phyloP scores from a whole-genome alignment of 2,797 vertebrate species.

The Buceros bicornis region DNA sequence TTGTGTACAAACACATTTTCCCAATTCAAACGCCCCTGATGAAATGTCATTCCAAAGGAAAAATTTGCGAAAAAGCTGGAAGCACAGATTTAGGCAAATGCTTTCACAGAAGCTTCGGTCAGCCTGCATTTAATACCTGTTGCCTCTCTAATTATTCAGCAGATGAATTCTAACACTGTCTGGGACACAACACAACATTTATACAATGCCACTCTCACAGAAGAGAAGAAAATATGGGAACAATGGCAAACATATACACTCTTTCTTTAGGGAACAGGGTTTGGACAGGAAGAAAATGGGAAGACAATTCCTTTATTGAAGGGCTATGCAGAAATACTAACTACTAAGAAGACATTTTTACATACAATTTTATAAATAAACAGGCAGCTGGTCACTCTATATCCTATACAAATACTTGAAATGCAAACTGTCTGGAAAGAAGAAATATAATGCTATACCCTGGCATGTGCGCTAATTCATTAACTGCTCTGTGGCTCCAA shows the following conservation, averaged over 20 bases:
- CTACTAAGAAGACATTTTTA: neutral
- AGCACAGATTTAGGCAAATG: neutral
- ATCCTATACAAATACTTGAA: slow-evolving; percentile 39
- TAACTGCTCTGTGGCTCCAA: slow-evolving; percentile 65
- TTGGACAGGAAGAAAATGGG: neutral
- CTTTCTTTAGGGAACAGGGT: neutral
- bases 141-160: neutral
- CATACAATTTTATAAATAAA: neutral
- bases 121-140: neutral
- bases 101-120: neutral
- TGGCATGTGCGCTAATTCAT: slow-evolving; percentile 66
- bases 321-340: neutral
- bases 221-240: neutral
- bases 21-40: neutral
- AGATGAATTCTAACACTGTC: neutral
- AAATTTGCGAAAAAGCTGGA: neutral
- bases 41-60: neutral
- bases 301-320: neutral
- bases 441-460: slow-evolving; percentile 48
- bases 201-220: neutral
- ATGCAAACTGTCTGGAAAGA: slow-evolving; percentile 39
- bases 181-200: fast-evolving
- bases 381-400: neutral
- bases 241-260: neutral
- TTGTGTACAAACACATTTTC: neutral